Base-by-base conservation (phyloP, 2,888 invertebrate species). In the Nycteola revayana region DNA sequence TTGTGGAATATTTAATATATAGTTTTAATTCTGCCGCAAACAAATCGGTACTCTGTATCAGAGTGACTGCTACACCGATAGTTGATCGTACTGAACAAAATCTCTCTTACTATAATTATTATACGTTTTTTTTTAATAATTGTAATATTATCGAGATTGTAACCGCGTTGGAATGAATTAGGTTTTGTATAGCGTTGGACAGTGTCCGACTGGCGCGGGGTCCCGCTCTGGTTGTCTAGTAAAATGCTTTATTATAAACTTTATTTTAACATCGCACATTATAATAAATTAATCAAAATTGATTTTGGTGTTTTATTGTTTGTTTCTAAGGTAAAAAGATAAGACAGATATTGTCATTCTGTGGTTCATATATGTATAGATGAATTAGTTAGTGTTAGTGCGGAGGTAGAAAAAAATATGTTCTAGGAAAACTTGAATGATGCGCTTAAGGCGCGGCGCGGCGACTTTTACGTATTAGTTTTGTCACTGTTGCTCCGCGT, bases 211-310 rank as follows among this genome's bases (percentile, higher is more conserved):
- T 62, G 73, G 66, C 66, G 66, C 44, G 49, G 58, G n/a, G 38
- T 42, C 38, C 42, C 66, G 71, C 66, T 70, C 66, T 58, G 60
- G 64, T 60, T 64, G 58, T 71, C 65, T 75, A 70, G 75, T 76
- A 78, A 80, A 77, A 81, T 84, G 86, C 87, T 88, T 86, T 83
- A 84, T 81, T 79, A 78, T 87, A 83, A 85, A 85, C 76, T 78
- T 54, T 86, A 85, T 86, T 87, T 86, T 88, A 88, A 88, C 88
- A 88, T 87, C 87, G 87, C 88, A 88, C 88, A 86, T 86, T 80
- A 85, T 81, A 87, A 86, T 87, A 88, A 88, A 88, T 88, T 87
- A 88, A 88, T 88, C 86, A 73, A 86, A 87, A 84, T 83, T 82
- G 74, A 66, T 35, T 42, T 33, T 47, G 27, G 21, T 56, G 60